Conservation (phyloP, 2,797 vertebrate genomes). For the Sphaeramia orbicularis region DNA sequence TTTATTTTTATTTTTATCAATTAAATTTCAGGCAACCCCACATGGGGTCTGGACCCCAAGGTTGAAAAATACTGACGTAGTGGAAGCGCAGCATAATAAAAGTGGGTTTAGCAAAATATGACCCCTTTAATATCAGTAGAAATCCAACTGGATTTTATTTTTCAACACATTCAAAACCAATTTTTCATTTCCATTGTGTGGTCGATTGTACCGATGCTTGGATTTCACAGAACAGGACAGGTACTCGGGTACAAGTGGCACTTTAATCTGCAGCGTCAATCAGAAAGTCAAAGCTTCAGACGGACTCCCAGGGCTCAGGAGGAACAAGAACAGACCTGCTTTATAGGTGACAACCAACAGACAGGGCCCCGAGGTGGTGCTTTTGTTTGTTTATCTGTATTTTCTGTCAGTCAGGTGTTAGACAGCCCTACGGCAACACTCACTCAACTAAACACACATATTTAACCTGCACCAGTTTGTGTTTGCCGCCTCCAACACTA, state of each 20-base stretch:
- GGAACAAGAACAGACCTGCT: constrained; percentile 16
- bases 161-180: too few species aligned
- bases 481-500: background rate
- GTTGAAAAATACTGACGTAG: too few species aligned
- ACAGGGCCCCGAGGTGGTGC: constrained; percentile 19
- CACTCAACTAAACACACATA: background rate
- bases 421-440: constrained; percentile 13
- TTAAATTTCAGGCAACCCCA: too few species aligned
- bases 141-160: too few species aligned
- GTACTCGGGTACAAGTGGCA: background rate
- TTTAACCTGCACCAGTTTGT: background rate
- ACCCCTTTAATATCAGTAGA: too few species aligned
- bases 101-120: too few species aligned
- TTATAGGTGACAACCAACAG: constrained; percentile 12
- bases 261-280: constrained; percentile 31
- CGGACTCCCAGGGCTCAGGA: constrained; percentile 33
- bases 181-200: too few species aligned
- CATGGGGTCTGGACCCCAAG: too few species aligned
- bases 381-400: constrained; percentile 25
- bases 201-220: too few species aligned
- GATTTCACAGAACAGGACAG: constrained; percentile 4
- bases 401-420: constrained; percentile 39
- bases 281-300: constrained; percentile 33
- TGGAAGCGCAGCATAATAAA: too few species aligned
- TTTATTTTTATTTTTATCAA: too few species aligned